Evolutionary conservation across 2,888 invertebrate species (phyloP), one percentile per base, ranked within the genome.

Genomic region (Pyrochroa serraticornis): DNA sequence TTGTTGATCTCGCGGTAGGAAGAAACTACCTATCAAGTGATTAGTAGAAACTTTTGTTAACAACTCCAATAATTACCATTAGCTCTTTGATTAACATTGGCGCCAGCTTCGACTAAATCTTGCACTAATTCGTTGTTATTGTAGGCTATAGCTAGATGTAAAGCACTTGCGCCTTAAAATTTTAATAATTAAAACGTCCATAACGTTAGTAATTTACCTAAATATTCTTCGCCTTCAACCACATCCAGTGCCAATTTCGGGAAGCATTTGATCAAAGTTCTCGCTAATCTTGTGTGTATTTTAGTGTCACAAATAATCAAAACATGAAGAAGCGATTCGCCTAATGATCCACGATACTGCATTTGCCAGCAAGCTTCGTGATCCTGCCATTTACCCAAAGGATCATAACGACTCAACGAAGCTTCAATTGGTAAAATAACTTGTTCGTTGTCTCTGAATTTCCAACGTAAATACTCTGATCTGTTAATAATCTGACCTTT

Each of bases 291-390:
- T 0, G 90, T 91, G 60, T 84, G 82, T 57, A 88, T 85, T 78
- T 92, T 90, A 0, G 95, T 95, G 77, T 96, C 95, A 77, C 96
- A 93, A 68, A 97, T 95, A 65, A 97, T 95, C 48, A 97, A 85
- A 2, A 99, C 91, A 75, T 99, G 98, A 7, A 99, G 83, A 1
- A 97, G 82, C 2, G 93, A 95, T 81, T 99, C 98, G 0, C 98
- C 98, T 0, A 98, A 82, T 0, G 95, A 93, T 0, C 98, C 98
- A 7, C 98, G 85, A 75, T 93, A 94, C 72, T 94, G 92, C 91
- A 99, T 93, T 78, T 96, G 94, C 98, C 98, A 99, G 76, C 97
- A 97, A 0, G 96, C 96, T 64, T 92, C 91, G 79, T 95, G 95
- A 75, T 95, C 93, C 62, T 83, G 83, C 93, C 94, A 94, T 73